phyloP scores from a whole-genome alignment of 2,797 vertebrate species.

The Brachyrhaphis roseni region DNA sequence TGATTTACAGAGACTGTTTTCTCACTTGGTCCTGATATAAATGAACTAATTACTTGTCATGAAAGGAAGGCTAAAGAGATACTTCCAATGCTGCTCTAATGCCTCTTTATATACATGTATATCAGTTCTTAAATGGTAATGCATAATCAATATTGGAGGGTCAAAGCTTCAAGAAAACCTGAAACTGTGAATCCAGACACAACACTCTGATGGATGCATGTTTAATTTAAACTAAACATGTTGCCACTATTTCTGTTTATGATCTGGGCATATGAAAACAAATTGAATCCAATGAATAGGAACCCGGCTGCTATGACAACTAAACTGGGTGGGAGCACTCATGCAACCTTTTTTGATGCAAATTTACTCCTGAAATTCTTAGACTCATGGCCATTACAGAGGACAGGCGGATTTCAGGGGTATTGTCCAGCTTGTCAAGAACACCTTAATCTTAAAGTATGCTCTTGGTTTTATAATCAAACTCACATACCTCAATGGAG shows the following conservation, averaged over 20 bases:
- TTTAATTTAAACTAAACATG: background rate
- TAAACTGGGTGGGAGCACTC: background rate
- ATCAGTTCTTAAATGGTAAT: background rate
- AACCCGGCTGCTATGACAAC: background rate
- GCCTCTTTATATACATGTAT: background rate
- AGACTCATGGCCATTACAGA: background rate
- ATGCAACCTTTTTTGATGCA: background rate
- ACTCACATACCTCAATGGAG: constrained; percentile 28
- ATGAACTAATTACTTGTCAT: background rate
- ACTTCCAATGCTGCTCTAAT: background rate
- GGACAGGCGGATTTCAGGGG: background rate
- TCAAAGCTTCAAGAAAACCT: background rate
- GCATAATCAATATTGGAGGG: background rate
- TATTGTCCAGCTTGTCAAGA: background rate
- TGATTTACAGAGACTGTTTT: background rate
- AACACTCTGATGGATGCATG: background rate
- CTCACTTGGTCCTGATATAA: background rate
- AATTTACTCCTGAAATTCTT: background rate
- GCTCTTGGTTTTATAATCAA: constrained; percentile 5
- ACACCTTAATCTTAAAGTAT: background rate
- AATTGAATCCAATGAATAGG: background rate
- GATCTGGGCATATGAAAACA: background rate
- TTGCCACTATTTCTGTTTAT: background rate
- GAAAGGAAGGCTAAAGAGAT: background rate
- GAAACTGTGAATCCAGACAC: background rate